Percentiles rank a stretch among this genome's conserved stretches.
phyloP scores from a whole-genome alignment of 2,113 vertebrate species.

The Turnix velox region DNA sequence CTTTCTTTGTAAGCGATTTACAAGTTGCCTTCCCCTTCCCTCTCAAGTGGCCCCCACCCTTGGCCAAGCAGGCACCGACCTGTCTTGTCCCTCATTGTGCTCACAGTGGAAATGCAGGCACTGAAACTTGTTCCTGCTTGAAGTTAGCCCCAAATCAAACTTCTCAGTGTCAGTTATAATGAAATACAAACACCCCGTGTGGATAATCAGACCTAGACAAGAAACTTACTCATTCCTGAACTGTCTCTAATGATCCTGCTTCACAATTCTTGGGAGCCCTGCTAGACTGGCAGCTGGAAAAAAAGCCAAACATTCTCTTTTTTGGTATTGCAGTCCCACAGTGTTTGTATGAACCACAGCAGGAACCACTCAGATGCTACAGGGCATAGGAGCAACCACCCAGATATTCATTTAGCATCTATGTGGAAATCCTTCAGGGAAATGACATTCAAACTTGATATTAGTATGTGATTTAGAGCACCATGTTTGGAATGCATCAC shows the following conservation, averaged over 20 bases:
- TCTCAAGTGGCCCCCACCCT: conserved; percentile 19
- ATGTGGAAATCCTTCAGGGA: not conserved
- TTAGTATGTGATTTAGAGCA: not conserved
- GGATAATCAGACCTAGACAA: not conserved
- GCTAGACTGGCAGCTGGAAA: not conserved
- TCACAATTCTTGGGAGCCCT: not conserved
- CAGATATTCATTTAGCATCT: not conserved
- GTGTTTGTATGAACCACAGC: not conserved
- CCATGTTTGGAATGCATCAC: not conserved
- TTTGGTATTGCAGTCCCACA: not conserved
- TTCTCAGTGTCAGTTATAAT: conserved; percentile 25
- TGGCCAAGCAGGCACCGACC: conserved; percentile 49
- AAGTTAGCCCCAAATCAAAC: conserved; percentile 53
- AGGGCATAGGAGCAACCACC: not conserved
- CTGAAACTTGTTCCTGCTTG: conserved; percentile 57
- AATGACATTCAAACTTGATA: not conserved
- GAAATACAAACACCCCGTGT: conserved; percentile 1
- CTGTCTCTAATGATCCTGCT: not conserved
- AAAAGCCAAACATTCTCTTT: not conserved
- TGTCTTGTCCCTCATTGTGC: conserved; percentile 43
- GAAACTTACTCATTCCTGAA: not conserved
- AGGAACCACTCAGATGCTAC: not conserved
- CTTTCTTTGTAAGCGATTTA: conserved; percentile 5
- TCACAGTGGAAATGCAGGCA: conserved; percentile 37
- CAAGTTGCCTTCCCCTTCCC: not conserved